Conservation (phyloP, 2,113 vertebrate species). For the Meleagris gallopavo region DNA sequence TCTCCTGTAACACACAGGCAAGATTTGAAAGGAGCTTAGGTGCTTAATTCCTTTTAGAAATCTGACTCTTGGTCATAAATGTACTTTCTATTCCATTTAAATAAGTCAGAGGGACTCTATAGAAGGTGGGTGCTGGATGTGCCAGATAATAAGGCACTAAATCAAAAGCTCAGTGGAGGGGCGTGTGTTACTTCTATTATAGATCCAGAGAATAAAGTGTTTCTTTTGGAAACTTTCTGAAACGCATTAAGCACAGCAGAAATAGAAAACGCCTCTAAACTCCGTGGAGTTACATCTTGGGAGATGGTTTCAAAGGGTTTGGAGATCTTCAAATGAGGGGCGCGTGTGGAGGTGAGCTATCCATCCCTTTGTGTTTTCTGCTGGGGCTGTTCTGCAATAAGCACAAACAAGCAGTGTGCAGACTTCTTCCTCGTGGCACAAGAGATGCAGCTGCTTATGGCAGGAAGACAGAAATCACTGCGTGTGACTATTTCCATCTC, state of each 20-base stretch:
- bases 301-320: background rate
- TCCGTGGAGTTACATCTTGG: background rate
- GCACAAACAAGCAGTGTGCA: background rate
- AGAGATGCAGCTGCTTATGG: background rate
- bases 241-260: background rate
- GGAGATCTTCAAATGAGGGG: background rate
- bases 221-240: background rate
- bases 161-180: background rate
- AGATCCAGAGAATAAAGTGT: background rate
- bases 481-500: background rate
- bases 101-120: background rate
- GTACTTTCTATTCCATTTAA: background rate
- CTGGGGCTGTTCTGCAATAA: background rate
- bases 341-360: background rate
- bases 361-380: background rate
- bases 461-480: background rate
- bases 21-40: background rate
- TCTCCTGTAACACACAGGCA: accelerated
- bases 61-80: background rate
- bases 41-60: background rate
- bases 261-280: background rate
- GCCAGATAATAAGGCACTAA: background rate
- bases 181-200: background rate
- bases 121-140: background rate
- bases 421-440: background rate